Evolutionary conservation across 2,888 invertebrate genomes (phyloP).

Genomic region (Minunthozetes semirufus): DNA sequence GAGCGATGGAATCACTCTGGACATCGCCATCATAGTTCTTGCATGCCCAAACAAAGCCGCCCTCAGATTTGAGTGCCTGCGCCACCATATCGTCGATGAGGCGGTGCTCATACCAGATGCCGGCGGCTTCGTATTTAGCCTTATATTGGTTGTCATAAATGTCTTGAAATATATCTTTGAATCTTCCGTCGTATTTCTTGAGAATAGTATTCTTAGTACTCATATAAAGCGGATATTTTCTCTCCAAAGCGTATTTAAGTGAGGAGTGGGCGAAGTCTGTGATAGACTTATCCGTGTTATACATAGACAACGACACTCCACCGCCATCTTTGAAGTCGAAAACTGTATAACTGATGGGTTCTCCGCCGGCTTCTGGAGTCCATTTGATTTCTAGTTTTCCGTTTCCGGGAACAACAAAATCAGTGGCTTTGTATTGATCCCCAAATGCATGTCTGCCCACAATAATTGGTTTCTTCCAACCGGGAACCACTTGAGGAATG

Average conservation of each 20-base stretch:
- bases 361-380: slow-evolving; percentile 56
- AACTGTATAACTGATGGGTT: slow-evolving; percentile 63
- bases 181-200: slow-evolving; percentile 90
- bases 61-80: slow-evolving; percentile 93
- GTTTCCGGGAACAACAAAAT: slow-evolving; percentile 84
- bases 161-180: slow-evolving; percentile 94
- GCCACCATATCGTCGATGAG: slow-evolving; percentile 99
- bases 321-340: slow-evolving; percentile 60
- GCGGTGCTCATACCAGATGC: slow-evolving; percentile 93
- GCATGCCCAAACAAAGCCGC: slow-evolving; percentile 99
- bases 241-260: slow-evolving; percentile 76
- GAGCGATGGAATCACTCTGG: slow-evolving; percentile 95
- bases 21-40: slow-evolving; percentile 99
- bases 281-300: slow-evolving; percentile 77
- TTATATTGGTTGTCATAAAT: slow-evolving; percentile 82
- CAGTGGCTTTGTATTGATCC: slow-evolving; percentile 77
- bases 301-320: slow-evolving; percentile 86
- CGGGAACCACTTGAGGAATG: slow-evolving; percentile 86
- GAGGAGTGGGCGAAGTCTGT: slow-evolving; percentile 89
- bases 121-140: slow-evolving; percentile 68
- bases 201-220: slow-evolving; percentile 96
- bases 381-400: slow-evolving; percentile 81
- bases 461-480: slow-evolving; percentile 94
- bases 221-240: slow-evolving; percentile 79
- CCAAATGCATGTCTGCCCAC: slow-evolving; percentile 80